Evolutionary conservation across 2,113 vertebrate genomes (phyloP), one percentile per base, ranked within the genome.

Genomic region (Notiomystis cincta): DNA sequence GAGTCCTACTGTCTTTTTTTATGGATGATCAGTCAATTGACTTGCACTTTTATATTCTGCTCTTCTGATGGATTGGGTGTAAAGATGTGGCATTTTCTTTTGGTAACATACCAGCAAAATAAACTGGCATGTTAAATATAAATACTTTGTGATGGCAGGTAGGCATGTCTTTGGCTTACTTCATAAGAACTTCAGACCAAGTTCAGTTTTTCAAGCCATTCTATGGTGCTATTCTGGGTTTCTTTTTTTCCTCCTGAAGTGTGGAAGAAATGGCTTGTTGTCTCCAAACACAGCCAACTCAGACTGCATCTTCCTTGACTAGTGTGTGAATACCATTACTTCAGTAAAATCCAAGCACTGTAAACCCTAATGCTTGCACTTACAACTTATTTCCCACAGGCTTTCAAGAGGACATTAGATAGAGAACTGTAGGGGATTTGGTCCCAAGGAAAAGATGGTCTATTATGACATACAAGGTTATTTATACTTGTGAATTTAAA

Each of bases 301-400:
- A 7, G 6, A 17, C 54, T 11, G 4, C 33, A 9, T 15, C 12
- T 82, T 72, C 17, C 53, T 75, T 79, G n/a, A 44, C 11, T 64
- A 14, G 10, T 53, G 22, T 2, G 0, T 23, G 35, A 33, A 30
- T 80, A 25, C 3, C 28, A 4, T 56, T 33, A 8, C 24, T 77
- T 16, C n/a, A 61, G 8, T 77, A 27, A 81, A 87, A 81, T 35
- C 17, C 28, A 64, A 77, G 33, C 23, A 24, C 20, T 81, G 15
- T 88, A 24, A 75, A 35, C 33, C 15, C 9, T 45, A 16, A 77
- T 89, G 15, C 35, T 22, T 57, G 7, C 37, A 37, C 13, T 89
- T 47, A 5, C 0, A 0, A 48, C 8, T 45, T 50, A 16, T 7
- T 85, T 12, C 25, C 51, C 62, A 16, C 2, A n/a, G 80, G 12